Conservation (phyloP, 2,113 vertebrate species). For the Lophura nycthemera region DNA sequence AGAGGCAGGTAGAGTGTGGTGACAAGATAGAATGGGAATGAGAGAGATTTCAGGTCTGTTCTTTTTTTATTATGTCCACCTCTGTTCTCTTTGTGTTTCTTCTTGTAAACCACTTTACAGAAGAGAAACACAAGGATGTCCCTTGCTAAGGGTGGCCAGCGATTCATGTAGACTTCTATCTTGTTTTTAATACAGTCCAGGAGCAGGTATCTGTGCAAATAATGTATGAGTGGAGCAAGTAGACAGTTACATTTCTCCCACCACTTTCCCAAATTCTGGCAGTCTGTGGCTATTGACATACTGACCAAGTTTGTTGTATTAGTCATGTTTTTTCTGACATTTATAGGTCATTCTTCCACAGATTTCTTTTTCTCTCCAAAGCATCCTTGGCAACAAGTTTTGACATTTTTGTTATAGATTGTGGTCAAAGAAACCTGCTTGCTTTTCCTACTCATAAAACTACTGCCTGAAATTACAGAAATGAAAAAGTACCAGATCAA, state of each 20-base stretch:
- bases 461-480: not conserved
- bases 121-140: not conserved
- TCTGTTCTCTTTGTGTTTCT: not conserved
- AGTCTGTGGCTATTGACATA: not conserved
- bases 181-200: not conserved
- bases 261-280: not conserved
- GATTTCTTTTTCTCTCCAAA: not conserved
- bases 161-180: not conserved
- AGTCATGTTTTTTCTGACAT: not conserved
- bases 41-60: not conserved
- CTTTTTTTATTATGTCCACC: not conserved
- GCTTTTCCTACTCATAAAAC: not conserved
- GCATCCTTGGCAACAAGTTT: not conserved
- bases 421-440: not conserved
- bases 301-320: fast-evolving
- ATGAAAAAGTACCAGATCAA: not conserved
- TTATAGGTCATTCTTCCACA: not conserved
- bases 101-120: not conserved
- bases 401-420: not conserved
- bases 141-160: not conserved
- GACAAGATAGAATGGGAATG: not conserved
- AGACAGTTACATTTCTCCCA: not conserved
- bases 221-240: not conserved
- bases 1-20: not conserved
- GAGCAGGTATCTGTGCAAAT: not conserved